These are phyloP conservation scores for Theocolax elegans DNA, from an alignment of 1,140 invertebrate species.

Conservation along the genomic window DNA sequence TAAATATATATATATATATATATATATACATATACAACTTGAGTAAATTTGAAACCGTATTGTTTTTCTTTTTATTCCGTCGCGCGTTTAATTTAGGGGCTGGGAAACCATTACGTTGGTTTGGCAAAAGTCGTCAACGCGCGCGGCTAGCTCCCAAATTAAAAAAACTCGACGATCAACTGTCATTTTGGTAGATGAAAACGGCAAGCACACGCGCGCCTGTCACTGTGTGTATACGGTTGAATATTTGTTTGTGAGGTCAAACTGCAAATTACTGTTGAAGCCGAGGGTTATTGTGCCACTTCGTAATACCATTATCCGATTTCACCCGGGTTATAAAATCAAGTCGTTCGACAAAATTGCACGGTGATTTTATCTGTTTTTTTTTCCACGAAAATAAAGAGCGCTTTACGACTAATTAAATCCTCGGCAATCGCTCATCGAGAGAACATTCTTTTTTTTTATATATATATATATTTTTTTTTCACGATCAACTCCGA, in stretches of 20 bases:
- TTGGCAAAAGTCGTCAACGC: slow-evolving; percentile 24
- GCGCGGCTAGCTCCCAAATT: background rate
- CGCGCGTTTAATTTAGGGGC: too few relatives aligned
- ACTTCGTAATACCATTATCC: slow-evolving; percentile 1
- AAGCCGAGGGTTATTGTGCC: slow-evolving; percentile 13
- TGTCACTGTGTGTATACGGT: background rate
- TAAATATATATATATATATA: too few relatives aligned
- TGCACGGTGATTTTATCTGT: background rate
- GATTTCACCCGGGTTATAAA: slow-evolving; percentile 1
- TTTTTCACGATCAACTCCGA: background rate
- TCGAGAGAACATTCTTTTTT: background rate
- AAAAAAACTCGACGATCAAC: slow-evolving; percentile 33
- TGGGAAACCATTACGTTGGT: too few relatives aligned
- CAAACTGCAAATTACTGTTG: background rate
- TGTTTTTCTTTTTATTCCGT: too few relatives aligned
- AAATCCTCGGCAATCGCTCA: background rate
- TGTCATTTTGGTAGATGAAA: slow-evolving; percentile 43
- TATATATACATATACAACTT: too few relatives aligned
- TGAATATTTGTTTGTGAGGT: background rate
- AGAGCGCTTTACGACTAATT: background rate
- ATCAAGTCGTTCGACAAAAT: background rate
- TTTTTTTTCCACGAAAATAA: background rate
- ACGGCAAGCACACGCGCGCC: slow-evolving; percentile 25
- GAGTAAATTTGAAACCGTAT: too few relatives aligned
- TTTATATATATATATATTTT: too few relatives aligned